These are phyloP conservation scores for Laothoe populi DNA, from an alignment of 2,888 invertebrate genomes.

Conservation along the genomic window DNA sequence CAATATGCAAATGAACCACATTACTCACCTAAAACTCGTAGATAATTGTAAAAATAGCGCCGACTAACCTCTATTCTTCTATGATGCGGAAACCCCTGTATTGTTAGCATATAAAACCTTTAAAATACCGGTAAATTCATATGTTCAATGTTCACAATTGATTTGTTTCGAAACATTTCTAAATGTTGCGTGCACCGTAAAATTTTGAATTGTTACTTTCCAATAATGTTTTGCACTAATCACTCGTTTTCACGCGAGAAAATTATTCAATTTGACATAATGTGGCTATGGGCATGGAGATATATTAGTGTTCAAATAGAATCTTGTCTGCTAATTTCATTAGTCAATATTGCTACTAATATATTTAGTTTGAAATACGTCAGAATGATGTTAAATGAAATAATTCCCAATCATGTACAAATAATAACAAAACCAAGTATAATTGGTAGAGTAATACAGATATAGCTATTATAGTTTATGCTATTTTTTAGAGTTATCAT, in stretches of 20 bases:
- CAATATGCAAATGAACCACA: constrained; percentile 6
- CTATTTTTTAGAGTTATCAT: no score
- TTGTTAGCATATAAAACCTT: constrained; percentile 23
- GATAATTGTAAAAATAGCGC: constrained; percentile 12
- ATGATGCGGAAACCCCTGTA: constrained; percentile 17
- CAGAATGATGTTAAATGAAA: not conserved
- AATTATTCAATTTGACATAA: constrained; percentile 25
- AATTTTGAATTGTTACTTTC: constrained; percentile 47
- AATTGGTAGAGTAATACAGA: no score
- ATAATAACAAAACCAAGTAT: no score
- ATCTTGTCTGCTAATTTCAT: not conserved
- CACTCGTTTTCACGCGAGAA: constrained; percentile 42
- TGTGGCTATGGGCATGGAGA: constrained; percentile 5
- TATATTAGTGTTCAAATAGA: not conserved
- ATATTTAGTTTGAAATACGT: not conserved
- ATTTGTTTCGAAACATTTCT: constrained; percentile 40
- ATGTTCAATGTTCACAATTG: constrained; percentile 34
- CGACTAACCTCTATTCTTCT: constrained; percentile 14
- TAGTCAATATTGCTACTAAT: not conserved
- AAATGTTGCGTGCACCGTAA: constrained; percentile 52
- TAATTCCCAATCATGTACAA: no score
- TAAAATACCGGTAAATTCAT: constrained; percentile 31
- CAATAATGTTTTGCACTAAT: constrained; percentile 42
- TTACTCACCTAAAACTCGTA: not conserved
- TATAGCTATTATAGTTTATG: no score